Base-by-base conservation (phyloP, 2,888 invertebrate genomes). In the Chrysina gloriosa region DNA sequence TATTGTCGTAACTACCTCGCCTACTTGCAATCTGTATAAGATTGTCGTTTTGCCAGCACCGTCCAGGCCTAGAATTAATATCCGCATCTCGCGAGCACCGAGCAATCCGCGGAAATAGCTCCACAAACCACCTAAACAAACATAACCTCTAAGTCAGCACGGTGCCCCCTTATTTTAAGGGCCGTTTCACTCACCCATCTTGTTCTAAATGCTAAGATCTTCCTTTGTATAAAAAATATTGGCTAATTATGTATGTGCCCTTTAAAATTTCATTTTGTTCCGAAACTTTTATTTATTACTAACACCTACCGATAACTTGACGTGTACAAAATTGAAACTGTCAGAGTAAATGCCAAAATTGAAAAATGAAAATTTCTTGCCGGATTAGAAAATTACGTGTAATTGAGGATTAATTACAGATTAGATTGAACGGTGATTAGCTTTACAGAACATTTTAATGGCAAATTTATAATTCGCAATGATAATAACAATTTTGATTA, bases 41-140 rank as follows among this genome's bases (percentile, higher is more conserved):
- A 99, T 99, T 70, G 99, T 99, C 0, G 99, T 99, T 87, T 99
- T 99, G 74, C 99, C 99, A 81, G 98, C 98, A 70, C 98, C 98
- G 84, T 99, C 99, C 75, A 99, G 86, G 3, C 99, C 99, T 67
- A 99, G 88, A 83, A 99, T 99, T 76, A 99, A 86, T 84, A 99
- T 98, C 79, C 99, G 88, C 93, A 98, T 97, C 87, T 99, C 98
- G 78, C 97, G 92, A 73, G 95, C 95, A 47, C 98, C 98, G 82
- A 99, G 89, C 77, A 99, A 88, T 77, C 94, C 94, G 79, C 95
- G 92, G 86, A 99, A 98, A 85, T 97, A 98, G 86, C 97, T 97
- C 84, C 98, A 89, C 82, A 98, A 86, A 82, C 96, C 96, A 86
- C 98, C 98, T 96, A 84, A 87, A 54, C 54, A 48, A 69, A 69